Evolutionary conservation across 2,797 vertebrate genomes (phyloP).

Genomic region (Microcaecilia unicolor): DNA sequence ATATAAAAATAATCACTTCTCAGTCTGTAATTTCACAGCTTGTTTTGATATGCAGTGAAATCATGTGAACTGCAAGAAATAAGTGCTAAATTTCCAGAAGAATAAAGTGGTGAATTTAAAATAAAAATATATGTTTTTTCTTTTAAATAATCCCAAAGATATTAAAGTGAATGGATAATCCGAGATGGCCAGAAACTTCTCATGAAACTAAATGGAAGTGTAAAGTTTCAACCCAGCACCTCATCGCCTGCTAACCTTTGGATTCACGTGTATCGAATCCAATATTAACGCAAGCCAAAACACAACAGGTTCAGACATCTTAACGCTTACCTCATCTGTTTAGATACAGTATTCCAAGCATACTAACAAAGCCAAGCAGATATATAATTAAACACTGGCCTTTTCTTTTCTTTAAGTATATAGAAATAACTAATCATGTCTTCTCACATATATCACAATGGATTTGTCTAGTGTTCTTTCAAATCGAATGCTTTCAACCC

Average conservation of each 20-base stretch:
- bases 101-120: slow-evolving; percentile 1
- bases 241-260: accelerated
- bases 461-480: background rate
- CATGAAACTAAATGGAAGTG: too few species aligned
- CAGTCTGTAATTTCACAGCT: slow-evolving; percentile 43
- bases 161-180: too few species aligned
- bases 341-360: slow-evolving; percentile 39
- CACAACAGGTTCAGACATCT: background rate
- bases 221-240: too few species aligned
- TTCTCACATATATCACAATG: background rate
- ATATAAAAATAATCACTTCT: slow-evolving; percentile 62
- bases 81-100: slow-evolving; percentile 12
- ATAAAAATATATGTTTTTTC: slow-evolving; percentile 7
- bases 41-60: slow-evolving; percentile 36
- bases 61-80: slow-evolving; percentile 2
- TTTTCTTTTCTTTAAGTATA: slow-evolving; percentile 25
- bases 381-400: slow-evolving; percentile 22
- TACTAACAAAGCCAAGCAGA: slow-evolving; percentile 43
- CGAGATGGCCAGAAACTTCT: too few species aligned
- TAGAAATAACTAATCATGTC: slow-evolving; percentile 24
- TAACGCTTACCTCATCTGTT: background rate
- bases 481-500: background rate
- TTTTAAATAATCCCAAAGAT: slow-evolving; percentile 23
- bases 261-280: background rate
- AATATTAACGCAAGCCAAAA: background rate